Base-by-base conservation (phyloP, 2,113 vertebrate species). In the Cheirogaleus medius region DNA sequence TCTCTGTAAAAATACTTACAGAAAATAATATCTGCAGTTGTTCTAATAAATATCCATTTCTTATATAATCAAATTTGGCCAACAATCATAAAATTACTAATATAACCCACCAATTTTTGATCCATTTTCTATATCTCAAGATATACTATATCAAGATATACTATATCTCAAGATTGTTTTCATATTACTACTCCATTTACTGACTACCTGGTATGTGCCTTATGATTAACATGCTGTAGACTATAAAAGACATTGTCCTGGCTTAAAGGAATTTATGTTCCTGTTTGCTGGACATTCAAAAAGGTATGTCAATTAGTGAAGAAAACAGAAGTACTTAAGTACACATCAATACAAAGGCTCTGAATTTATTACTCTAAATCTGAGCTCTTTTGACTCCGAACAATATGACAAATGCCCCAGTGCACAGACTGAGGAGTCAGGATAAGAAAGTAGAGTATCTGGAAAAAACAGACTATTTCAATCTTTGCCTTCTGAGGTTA, bases 21-120 rank as follows among this genome's bases (percentile, higher is more conserved):
- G 34, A 90, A 96, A 91, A 95, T 91, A 95, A 49, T 87, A 84
- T 93, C 80, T 98, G 32, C 73, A 71, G 12, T 8, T 95, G 37
- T 27, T 76, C 1, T 6, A 97, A 29, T 73, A 96, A 96, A 78
- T 58, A 88, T 11, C 25, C 5, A 83, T 56, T 92, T 97, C 42
- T 94, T 77, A 94, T 56, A 94, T 82, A 91, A 64, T 9, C 32
- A 29, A 95, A 92, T 52, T 13, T 92, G 23, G 15, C 56, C 74
- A 96, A 42, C 29, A 77, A 66, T 92, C 58, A 95, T 29, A 89
- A 80, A 90, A 87, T 34, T 82, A 66, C 29, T 69, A 88, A 64
- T 20, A 68, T 3, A 93, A 13, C 12, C 15, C 42, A 82, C 1
- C 73, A 29, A 27, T 32, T 64, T 94, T 90, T 87, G 14, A 91